Evolutionary conservation across 2,113 vertebrate genomes (phyloP), one percentile per base, ranked within the genome.

Genomic region (Planiliza haematocheilus): DNA sequence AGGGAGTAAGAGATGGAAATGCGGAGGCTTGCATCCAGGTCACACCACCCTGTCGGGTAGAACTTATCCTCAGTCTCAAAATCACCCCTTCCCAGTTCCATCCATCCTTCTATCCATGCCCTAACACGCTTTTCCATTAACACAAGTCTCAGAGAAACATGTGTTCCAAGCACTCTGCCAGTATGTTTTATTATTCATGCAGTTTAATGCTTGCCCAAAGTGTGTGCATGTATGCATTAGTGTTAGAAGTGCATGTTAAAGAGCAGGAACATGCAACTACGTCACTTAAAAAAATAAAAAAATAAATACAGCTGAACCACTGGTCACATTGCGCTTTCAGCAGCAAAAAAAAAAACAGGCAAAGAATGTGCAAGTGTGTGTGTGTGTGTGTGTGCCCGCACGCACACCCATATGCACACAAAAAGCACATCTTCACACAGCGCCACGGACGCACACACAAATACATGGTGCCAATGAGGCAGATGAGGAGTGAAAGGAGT

Each of bases 401-500:
- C 1, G 20, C 36, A 60, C 50, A 72, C 49, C 42, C 67, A 73
- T 17, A 37, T 16, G 21, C 59, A 75, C 58, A 64, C 77, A 70
- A 57, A 84, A 70, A 74, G 45, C 66, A 71, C 36, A 73, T 65
- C 60, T 74, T 60, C 41, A 66, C 69, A 72, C 52, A 61, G 59
- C 12, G 52, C 41, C 52, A 38, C 24, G 18, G 20, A 18, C 17
- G 16, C 63, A 34, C 67, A 55, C 56, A 62, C 68, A 78, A 18
- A 79, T 16, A 21, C 43, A 49, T 59, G 51, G 63, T 76, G 72
- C 83, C 83, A 89, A 84, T 88, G 87, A 89, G 85, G 75, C 75
- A 89, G 85, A 92, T 88, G 86, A 84, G 83, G 85, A 92, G 88
- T 88, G 86, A 93, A 91, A 91, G 83, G 81, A 90, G 86, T 89